Evolutionary conservation across 2,888 invertebrate species (phyloP).

Genomic region (Aspidapion aeneum): DNA sequence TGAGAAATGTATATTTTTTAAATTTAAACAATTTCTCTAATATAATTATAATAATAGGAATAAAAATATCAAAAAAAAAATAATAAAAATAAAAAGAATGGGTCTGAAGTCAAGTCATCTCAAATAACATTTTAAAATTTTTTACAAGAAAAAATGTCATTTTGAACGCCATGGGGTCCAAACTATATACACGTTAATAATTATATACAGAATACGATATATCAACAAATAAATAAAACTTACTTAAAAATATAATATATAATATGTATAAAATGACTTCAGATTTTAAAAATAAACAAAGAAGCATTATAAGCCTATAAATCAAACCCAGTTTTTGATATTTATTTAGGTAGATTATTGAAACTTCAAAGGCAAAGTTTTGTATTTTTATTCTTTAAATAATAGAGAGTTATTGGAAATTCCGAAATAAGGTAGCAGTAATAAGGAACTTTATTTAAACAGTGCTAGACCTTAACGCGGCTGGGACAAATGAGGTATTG

Average conservation of each 20-base stretch:
- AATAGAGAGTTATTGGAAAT: too few relatives aligned
- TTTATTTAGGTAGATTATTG: too few relatives aligned
- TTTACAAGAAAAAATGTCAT: constrained; percentile 41
- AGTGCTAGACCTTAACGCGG: too few relatives aligned
- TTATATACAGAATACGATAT: constrained; percentile 44
- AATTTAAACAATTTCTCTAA: constrained; percentile 45
- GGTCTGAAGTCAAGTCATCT: constrained; percentile 27
- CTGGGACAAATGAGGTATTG: too few relatives aligned
- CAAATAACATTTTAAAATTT: constrained; percentile 40
- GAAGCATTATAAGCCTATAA: too few relatives aligned
- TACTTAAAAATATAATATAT: constrained; percentile 26
- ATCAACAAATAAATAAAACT: constrained; percentile 44
- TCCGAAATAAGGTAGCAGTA: too few relatives aligned
- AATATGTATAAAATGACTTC: constrained; percentile 37
- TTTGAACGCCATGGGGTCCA: constrained; percentile 49
- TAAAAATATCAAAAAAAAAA: constrained; percentile 35
- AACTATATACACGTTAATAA: constrained; percentile 43
- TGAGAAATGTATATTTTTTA: constrained; percentile 44
- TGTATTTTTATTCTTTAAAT: too few relatives aligned
- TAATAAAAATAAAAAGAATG: not conserved
- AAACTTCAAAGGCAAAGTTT: too few relatives aligned
- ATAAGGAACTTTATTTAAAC: too few relatives aligned
- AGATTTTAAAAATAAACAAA: constrained; percentile 30
- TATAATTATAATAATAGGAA: constrained; percentile 40
- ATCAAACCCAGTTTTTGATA: too few relatives aligned